Evolutionary conservation across 2,113 vertebrate species (phyloP).

Genomic region (Callopanchax toddi): DNA sequence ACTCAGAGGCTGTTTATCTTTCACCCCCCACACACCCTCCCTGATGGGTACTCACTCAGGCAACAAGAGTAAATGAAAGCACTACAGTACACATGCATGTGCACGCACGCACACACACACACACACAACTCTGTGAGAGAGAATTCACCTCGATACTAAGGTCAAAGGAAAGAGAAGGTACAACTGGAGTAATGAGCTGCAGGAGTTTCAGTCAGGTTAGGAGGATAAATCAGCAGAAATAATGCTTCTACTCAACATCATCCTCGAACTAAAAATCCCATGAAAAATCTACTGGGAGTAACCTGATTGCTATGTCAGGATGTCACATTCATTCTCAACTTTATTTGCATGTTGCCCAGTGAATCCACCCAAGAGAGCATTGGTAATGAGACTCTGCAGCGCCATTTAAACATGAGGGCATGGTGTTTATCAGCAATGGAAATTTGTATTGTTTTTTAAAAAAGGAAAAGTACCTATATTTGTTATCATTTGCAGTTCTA

Average conservation of each 20-base stretch:
- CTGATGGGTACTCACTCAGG: conserved; percentile 56
- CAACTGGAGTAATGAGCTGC: not conserved
- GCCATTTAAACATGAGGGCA: not conserved
- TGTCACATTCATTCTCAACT: not conserved
- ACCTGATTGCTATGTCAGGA: conserved; percentile 4
- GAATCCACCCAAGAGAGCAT: conserved; percentile 7
- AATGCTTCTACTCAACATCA: not conserved
- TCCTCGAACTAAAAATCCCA: too few relatives aligned
- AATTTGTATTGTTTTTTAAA: too few relatives aligned
- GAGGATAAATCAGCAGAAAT: conserved; percentile 51
- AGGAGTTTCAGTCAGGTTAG: conserved; percentile 11
- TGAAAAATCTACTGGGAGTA: not conserved
- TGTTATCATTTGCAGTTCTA: not conserved
- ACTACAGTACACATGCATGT: conserved; percentile 51
- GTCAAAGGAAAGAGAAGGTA: conserved; percentile 27
- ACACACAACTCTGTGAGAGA: conserved; percentile 43
- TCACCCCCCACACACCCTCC: conserved; percentile 40
- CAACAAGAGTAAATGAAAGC: conserved; percentile 57
- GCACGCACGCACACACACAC: conserved; percentile 46
- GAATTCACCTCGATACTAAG: conserved; percentile 64
- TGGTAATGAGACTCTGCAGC: not conserved
- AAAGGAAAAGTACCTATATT: not conserved
- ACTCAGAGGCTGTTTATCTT: conserved; percentile 40
- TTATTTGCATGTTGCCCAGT: conserved; percentile 35
- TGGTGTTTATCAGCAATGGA: too few relatives aligned